phyloP scores from a whole-genome alignment of 2,888 invertebrate genomes.

The Leistus spinibarbis region DNA sequence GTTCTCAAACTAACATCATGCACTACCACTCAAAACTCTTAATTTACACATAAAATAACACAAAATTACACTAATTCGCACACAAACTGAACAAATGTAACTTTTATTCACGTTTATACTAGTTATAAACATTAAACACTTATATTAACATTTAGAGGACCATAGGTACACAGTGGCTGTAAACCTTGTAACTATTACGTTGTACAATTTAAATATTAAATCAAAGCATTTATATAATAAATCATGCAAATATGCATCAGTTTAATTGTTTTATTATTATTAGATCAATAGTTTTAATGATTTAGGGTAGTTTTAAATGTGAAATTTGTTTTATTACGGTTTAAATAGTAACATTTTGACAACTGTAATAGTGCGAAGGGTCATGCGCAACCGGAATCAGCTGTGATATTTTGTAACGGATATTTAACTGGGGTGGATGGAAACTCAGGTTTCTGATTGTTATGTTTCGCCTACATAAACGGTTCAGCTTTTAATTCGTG shows the following conservation, averaged over 20 bases:
- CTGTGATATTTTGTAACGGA: constrained; percentile 27
- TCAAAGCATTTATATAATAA: background rate
- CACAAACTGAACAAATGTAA: background rate
- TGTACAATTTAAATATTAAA: too few species aligned
- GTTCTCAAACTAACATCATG: constrained; percentile 9
- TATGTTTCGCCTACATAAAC: too few species aligned
- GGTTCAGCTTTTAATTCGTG: constrained; percentile 9
- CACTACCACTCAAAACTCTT: background rate
- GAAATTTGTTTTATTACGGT: background rate
- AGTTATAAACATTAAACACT: background rate
- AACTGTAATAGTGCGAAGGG: background rate
- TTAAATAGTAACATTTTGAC: background rate
- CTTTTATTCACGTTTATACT: too few species aligned
- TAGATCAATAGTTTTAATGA: background rate
- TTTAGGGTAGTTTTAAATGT: background rate
- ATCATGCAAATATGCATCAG: background rate
- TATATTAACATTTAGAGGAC: background rate
- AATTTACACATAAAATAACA: background rate
- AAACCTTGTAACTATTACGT: background rate
- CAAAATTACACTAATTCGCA: background rate
- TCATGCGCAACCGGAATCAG: constrained; percentile 20
- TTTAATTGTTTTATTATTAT: background rate
- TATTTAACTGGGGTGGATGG: too few species aligned
- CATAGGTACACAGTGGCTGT: background rate
- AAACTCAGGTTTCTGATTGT: too few species aligned